Base-by-base conservation (phyloP, 92 coral and sea anemone species). In the Epizoanthus illoricatus region DNA sequence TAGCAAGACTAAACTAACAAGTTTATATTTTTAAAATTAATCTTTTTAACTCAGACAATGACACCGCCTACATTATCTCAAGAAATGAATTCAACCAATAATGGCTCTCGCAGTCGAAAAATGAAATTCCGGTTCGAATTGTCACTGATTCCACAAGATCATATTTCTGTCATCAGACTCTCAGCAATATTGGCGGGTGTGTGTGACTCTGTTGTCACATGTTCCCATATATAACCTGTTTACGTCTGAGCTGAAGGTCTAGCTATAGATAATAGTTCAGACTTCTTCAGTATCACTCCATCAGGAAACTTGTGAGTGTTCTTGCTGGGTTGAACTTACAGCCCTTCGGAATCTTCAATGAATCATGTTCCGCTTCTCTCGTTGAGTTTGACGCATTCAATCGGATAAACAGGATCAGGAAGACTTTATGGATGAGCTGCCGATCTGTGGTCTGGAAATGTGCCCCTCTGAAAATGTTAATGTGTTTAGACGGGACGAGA, bases 131-230 rank as follows among this genome's bases (percentile, higher is more conserved):
- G 82, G 82, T 78, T 78, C 54, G 9, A 60, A 21, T 19, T 5
- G 49, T 41, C 9, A 11, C 69, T 19, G 40, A 42, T 16, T 40
- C 23, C 20, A 70, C n/a, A n/a, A n/a, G 54, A 39, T 62, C 18
- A 33, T 76, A 12, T n/a, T 41, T 76, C 81, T 76, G 81, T 76
- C 81, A 76, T 62, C 81, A 62, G 39, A 52, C n/a, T 10, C 41
- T 42, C 39, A 33, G 41, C n/a, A 10, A 21, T 76, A 76, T 40
- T 41, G 65, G 65, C 23, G 6, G 21, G 81, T 28, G 39, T 16
- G 18, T 21, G 36, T 63, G 82, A 43, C 82, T 21, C 15, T 9
- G 16, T 52, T 11, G 56, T 52, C 56, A 52, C 20, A 58, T 49
- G 16, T 49, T 56, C 65, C 2, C 71, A 16, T 42, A 78, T 52